phyloP scores from a whole-genome alignment of 92 coral and sea anemone species.

The Bergia sp. region DNA sequence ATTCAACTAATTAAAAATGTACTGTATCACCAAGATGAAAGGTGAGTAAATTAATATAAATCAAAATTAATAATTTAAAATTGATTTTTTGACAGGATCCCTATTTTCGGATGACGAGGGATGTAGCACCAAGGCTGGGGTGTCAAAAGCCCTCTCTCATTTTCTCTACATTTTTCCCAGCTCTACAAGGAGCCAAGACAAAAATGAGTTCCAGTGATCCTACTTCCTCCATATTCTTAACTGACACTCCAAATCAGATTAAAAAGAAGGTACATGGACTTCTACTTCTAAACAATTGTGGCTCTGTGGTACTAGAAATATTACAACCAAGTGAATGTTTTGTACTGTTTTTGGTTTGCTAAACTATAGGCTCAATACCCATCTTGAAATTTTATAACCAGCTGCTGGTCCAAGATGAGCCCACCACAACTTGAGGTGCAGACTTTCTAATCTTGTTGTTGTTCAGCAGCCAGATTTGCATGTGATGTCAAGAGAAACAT shows the following conservation, averaged over 20 bases:
- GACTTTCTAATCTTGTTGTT: too few species aligned
- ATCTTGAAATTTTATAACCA: too few species aligned
- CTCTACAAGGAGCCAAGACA: constrained; percentile 99
- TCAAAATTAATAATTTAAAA: neutral
- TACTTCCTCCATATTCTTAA: constrained; percentile 90
- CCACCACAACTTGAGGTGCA: too few species aligned
- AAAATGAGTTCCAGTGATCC: constrained; percentile 99
- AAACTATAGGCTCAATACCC: too few species aligned
- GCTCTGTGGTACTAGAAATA: too few species aligned
- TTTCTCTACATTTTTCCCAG: constrained; percentile 98
- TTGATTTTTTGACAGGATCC: constrained; percentile 74
- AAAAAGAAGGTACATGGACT: constrained; percentile 84
- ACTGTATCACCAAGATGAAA: too few species aligned
- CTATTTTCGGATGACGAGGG: constrained; percentile 96
- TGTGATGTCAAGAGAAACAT: too few species aligned
- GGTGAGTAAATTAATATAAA: too few species aligned
- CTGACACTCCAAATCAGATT: constrained; percentile 93
- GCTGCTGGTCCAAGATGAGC: neutral
- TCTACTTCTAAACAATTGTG: neutral
- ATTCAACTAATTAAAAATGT: too few species aligned
- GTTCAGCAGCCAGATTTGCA: too few species aligned
- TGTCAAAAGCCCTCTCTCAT: constrained; percentile 94
- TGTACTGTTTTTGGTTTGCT: too few species aligned
- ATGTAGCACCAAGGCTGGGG: constrained; percentile 97
- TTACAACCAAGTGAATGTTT: too few species aligned